These are phyloP conservation scores for Solea solea DNA, from an alignment of 2,113 vertebrate species.

Conservation along the genomic window DNA sequence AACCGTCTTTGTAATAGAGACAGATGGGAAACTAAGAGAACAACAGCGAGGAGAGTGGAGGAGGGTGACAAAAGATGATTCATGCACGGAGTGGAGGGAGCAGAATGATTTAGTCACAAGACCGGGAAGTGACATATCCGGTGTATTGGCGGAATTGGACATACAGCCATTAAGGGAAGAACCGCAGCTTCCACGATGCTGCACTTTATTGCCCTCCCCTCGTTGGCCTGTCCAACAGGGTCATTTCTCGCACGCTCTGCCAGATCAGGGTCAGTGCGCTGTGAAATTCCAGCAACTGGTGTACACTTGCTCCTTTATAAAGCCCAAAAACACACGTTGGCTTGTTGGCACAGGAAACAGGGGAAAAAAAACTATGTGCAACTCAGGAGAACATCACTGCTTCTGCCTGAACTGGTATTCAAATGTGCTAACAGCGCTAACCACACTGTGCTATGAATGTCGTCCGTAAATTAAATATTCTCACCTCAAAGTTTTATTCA, in stretches of 20 bases:
- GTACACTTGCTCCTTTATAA: slow-evolving; percentile 40
- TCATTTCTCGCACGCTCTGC: slow-evolving; percentile 56
- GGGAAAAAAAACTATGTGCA: no score
- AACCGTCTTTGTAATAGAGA: slow-evolving; percentile 68
- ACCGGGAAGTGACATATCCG: slow-evolving; percentile 55
- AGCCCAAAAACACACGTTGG: no score
- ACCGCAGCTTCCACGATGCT: slow-evolving; percentile 36
- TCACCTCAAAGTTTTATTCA: not conserved
- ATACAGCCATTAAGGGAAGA: slow-evolving; percentile 67
- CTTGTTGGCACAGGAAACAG: no score
- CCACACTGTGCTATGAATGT: no score
- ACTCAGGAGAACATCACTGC: no score
- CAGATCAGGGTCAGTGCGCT: slow-evolving; percentile 61
- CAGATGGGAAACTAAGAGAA: slow-evolving; percentile 64
- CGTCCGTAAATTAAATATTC: not conserved
- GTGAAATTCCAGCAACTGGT: slow-evolving; percentile 65
- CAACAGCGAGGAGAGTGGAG: slow-evolving; percentile 56
- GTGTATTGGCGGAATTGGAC: slow-evolving; percentile 52
- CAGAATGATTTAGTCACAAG: slow-evolving; percentile 63
- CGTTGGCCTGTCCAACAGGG: slow-evolving; percentile 50
- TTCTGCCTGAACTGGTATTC: no score
- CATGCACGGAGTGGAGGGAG: slow-evolving; percentile 56
- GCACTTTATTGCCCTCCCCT: slow-evolving; percentile 34
- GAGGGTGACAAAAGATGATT: slow-evolving; percentile 72
- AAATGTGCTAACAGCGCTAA: no score